phyloP scores from a whole-genome alignment of 2,888 invertebrate genomes.

The Euphydryas editha region DNA sequence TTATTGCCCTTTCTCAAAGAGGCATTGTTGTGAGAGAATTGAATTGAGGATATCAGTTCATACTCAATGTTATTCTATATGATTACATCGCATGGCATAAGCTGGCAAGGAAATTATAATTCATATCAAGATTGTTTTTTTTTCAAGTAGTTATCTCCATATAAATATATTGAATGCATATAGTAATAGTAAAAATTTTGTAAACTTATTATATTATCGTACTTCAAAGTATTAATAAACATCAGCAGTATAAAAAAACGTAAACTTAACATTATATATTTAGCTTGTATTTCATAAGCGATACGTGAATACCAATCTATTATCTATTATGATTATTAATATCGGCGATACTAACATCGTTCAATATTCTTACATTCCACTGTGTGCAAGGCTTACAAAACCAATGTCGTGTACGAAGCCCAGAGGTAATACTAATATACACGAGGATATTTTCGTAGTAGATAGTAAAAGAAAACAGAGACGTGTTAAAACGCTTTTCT shows the following conservation, averaged over 20 bases:
- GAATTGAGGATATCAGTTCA: constrained; percentile 61
- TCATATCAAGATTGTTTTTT: neutral
- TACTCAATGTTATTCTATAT: constrained; percentile 16
- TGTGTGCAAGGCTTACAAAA: constrained; percentile 5
- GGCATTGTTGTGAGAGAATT: constrained; percentile 71
- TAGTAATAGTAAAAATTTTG: no score
- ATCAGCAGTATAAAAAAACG: no score
- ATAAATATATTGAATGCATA: no score
- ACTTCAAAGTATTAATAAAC: no score
- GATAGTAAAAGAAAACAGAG: constrained; percentile 48
- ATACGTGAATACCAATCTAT: neutral
- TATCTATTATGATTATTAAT: neutral
- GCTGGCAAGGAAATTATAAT: constrained; percentile 7
- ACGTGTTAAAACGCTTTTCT: constrained; percentile 49
- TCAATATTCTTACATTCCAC: constrained; percentile 1
- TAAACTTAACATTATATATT: no score
- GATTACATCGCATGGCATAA: constrained; percentile 2
- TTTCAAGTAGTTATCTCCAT: no score
- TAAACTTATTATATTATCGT: no score
- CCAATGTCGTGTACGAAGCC: constrained; percentile 38
- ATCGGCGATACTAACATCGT: neutral
- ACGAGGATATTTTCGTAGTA: constrained; percentile 47
- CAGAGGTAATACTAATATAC: constrained; percentile 46
- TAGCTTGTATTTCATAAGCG: neutral
- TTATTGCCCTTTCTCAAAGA: constrained; percentile 74